Base-by-base conservation (phyloP, 1,140 invertebrate species). In the Atta colombica region DNA sequence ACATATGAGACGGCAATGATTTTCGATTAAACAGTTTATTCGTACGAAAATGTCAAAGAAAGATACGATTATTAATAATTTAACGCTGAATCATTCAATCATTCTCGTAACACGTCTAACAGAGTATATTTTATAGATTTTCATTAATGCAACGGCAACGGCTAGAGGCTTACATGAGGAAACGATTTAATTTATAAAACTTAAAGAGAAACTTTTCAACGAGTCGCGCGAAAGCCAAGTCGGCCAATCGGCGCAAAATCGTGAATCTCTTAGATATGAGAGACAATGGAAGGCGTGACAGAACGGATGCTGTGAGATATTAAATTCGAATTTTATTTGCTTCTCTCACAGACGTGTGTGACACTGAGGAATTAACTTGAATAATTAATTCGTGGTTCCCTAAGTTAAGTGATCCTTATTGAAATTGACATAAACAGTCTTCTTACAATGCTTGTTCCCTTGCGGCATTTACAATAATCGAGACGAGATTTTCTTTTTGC, bases 401-500 rank as follows among this genome's bases (percentile, higher is more conserved):
- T 94, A 93, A 93, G 89, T 93, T 92, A 93, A 94, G 25, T 93
- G 92, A 91, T 92, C 63, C 93, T 94, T 94, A 94, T 94, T 92
- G 93, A 95, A 95, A 95, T 95, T 95, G 94, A 95, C 94, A 77
- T 94, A 93, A 94, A 94, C 94, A 95, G 94, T 95, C 94, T 95
- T 94, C 92, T 94, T 94, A 94, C 93, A 93, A 94, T 91, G 92
- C 92, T 95, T 94, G 93, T 94, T 92, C 91, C 92, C 90, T 91
- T 92, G 91, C 92, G 93, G 92, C 91, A 92, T 94, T 91, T 88
- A 91, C 89, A 86, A 87, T 94, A 66, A 85, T 81, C 87, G 78
- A 92, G 94, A 94, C 80, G 81, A 94, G 92, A 94, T 25, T 69
- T 65, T 63, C 10, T 7, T 18, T n/a, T 91, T 77, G 91, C 92